Base-by-base conservation (phyloP, 2,113 vertebrate genomes). In the Spilogale gracilis region DNA sequence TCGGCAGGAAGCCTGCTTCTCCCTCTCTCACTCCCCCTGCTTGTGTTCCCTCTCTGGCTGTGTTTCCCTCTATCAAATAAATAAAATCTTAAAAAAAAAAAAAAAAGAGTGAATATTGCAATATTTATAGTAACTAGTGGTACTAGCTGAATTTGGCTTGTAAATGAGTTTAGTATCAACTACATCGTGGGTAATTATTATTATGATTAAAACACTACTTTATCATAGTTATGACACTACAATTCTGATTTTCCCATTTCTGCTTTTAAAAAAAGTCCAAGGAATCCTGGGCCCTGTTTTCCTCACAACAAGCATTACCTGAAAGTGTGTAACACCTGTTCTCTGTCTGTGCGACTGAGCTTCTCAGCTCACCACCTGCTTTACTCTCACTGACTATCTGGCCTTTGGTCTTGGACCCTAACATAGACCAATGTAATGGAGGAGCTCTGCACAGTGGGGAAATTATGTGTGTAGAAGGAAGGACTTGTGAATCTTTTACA, bases 261-360 rank as follows among this genome's bases (percentile, higher is more conserved):
- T 81, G 9, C 48, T 63, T n/a, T 45, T 32, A 8, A 61, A 74
- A 48, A 61, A 43, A 58, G 30, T 6, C 21, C 9, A 27, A 71
- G 45, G 25, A 83, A 84, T 23, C 21, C 10, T 30, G 2, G 30
- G 20, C 4, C 30, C 5, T 38, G 3, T 27, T 54, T 82, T 86
- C 48, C 76, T 86, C 10, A 14, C 0, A 2, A 7, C 6, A 80
- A 81, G 32, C 7, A 8, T 60, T 52, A 50, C 45, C 27, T 63
- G 23, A 92, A 96, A 74, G 25, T 48, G 20, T 17, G 0, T 5
- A 56, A 16, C 12, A 79, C 30, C 32, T 84, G 1, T 5, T 9
- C 38, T 65, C 11, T n/a, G 17, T 30, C 16, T 6, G 7, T 3
- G 14, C 27, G 5, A 7, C 0, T 9, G 18, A 32, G 11, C 9